Conservation (phyloP, 2,797 vertebrate species). For the Crenuchus spilurus region DNA sequence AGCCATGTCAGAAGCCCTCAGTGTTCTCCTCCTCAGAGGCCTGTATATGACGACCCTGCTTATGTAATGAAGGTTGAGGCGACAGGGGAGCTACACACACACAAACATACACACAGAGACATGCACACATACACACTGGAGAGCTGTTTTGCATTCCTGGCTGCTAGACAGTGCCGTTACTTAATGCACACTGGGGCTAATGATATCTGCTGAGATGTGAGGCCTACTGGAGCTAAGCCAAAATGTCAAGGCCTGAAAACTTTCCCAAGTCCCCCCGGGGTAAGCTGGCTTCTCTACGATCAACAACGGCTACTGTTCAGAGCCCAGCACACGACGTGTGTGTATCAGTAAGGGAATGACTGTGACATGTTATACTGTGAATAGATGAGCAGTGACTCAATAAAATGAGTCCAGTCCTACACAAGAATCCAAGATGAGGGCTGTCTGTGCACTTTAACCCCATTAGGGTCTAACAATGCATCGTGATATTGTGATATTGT, state of each 20-base stretch:
- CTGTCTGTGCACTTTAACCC: not conserved
- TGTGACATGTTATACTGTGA: not conserved
- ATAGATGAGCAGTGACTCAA: not conserved
- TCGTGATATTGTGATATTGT: too few relatives aligned
- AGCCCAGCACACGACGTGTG: not conserved
- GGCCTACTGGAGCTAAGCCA: slow-evolving; percentile 29
- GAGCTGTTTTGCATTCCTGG: slow-evolving; percentile 37
- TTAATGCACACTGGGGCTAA: slow-evolving; percentile 41
- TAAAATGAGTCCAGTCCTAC: not conserved
- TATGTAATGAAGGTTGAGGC: slow-evolving; percentile 53
- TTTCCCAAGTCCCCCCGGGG: slow-evolving; percentile 17
- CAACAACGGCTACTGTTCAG: slow-evolving; percentile 27
- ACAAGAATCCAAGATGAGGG: not conserved
- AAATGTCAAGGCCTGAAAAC: slow-evolving; percentile 26
- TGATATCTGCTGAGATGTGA: slow-evolving; percentile 42
- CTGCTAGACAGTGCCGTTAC: slow-evolving; percentile 31
- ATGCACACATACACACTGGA: slow-evolving; percentile 34
- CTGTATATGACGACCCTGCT: slow-evolving; percentile 48
- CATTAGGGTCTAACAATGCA: too few relatives aligned
- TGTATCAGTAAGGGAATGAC: slow-evolving; percentile 4
- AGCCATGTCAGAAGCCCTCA: slow-evolving; percentile 30
- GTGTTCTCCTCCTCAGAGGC: slow-evolving; percentile 27
- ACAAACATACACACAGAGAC: slow-evolving; percentile 20
- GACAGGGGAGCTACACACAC: slow-evolving; percentile 20
- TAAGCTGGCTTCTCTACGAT: not conserved